Percentiles rank a stretch among this genome's conserved stretches.
phyloP scores from a whole-genome alignment of 2,797 vertebrate genomes.

The Sus cebifrons region DNA sequence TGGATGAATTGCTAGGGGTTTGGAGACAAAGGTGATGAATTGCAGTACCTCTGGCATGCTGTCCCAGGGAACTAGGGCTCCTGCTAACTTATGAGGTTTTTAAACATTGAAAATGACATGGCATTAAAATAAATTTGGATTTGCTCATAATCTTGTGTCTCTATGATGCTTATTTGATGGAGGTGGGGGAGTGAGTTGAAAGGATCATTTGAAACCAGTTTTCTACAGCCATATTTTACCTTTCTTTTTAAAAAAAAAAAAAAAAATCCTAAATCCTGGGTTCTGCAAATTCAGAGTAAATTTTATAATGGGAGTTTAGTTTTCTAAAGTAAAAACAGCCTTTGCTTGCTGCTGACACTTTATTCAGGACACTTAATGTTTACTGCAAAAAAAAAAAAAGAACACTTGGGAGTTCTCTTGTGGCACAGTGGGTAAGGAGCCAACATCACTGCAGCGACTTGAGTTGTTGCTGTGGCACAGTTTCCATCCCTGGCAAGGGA shows the following conservation, averaged over 20 bases:
- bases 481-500: too few relatives aligned
- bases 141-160: slow-evolving; percentile 80
- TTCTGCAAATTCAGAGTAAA: background rate
- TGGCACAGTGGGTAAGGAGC: too few relatives aligned
- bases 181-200: background rate
- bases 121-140: slow-evolving; percentile 85
- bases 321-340: slow-evolving; percentile 39
- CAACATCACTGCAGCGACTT: too few relatives aligned
- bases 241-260: background rate
- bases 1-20: slow-evolving; percentile 76
- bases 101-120: slow-evolving; percentile 83
- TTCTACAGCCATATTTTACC: background rate
- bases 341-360: slow-evolving; percentile 6
- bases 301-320: background rate
- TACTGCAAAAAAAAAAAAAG: background rate
- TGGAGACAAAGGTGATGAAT: slow-evolving; percentile 66
- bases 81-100: slow-evolving; percentile 81
- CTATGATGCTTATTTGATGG: slow-evolving; percentile 50
- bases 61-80: slow-evolving; percentile 79
- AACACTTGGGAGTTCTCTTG: too few relatives aligned
- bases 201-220: background rate
- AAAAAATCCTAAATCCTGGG: background rate
- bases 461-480: too few relatives aligned
- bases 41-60: slow-evolving; percentile 78
- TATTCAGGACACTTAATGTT: background rate